Conservation (phyloP, 1,140 invertebrate species). For the Penaeus indicus region DNA sequence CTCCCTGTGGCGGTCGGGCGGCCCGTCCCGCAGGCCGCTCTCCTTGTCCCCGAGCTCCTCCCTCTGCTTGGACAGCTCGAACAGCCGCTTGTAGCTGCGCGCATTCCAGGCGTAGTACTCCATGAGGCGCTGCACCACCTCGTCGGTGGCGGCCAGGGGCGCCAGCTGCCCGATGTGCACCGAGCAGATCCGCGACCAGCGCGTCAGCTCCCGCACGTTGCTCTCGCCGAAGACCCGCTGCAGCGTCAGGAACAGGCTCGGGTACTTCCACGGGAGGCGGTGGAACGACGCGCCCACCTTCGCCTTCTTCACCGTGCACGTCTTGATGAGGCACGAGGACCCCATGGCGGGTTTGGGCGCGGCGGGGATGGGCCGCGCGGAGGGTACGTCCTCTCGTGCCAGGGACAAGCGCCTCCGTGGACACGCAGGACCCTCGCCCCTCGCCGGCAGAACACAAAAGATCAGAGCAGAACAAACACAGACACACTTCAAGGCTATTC, state of each 20-base stretch:
- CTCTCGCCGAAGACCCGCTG: slow-evolving; percentile 7
- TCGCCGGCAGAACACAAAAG: no score
- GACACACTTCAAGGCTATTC: no score
- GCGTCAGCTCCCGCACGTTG: slow-evolving; percentile 39
- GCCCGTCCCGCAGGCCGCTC: no score
- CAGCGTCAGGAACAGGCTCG: slow-evolving; percentile 17
- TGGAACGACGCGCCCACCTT: slow-evolving; percentile 31
- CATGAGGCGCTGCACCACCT: slow-evolving; percentile 38
- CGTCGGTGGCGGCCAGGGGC: slow-evolving; percentile 19
- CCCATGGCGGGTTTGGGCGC: background rate
- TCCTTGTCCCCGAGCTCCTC: background rate
- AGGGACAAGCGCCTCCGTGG: background rate
- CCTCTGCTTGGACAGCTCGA: slow-evolving; percentile 26
- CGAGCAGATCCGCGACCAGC: slow-evolving; percentile 44
- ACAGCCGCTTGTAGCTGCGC: slow-evolving; percentile 38
- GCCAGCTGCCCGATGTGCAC: slow-evolving; percentile 33
- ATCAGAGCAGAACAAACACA: no score
- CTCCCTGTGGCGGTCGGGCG: no score
- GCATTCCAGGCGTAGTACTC: slow-evolving; percentile 46
- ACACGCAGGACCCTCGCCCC: no score
- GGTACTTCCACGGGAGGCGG: slow-evolving; percentile 44
- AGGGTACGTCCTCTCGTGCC: background rate
- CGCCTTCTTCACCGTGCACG: slow-evolving; percentile 37
- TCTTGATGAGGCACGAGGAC: slow-evolving; percentile 42
- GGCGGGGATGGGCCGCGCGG: background rate